Base-by-base conservation (phyloP, 2,888 invertebrate species). In the Mesochorus sp. region DNA sequence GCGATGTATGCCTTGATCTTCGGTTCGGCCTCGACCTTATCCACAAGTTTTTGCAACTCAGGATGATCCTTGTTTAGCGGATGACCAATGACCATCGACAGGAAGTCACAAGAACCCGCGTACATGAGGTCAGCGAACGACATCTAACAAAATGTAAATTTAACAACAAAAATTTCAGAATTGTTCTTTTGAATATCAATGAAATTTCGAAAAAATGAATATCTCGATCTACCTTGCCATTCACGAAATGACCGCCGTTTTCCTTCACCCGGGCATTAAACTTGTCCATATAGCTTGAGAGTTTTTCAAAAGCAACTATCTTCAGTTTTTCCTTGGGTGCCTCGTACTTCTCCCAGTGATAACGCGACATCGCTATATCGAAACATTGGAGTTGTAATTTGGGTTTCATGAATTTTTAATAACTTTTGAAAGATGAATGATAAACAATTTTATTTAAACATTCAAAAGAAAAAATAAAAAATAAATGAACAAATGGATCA, bases 81-180 rank as follows among this genome's bases (percentile, higher is more conserved):
- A 0, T 81, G 64, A 0, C 71, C 85, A 14, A 88, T 2, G 0
- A 86, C 67, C 10, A 66, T 57, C 28, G 89, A 89, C 37, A 92
- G 12, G 76, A 90, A 89, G 2, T 91, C 91, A 31, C 81, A 85
- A 49, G 90, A 79, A 0, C 91, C 91, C 0, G 91, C 84, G 71
- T 91, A 91, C 10, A 89, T 39, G 57, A 92, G 86, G 75, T 92
- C 92, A 0, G 87, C 91, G 91, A 92, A 92, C 0, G 92, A 91
- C n/a, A 92, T 75, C 92, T 92, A 86, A 14, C 86, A 88, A 71
- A 19, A 24, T 24, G 6, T 2, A 10, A 42, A 26, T n/a, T n/a
- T n/a, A 53, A 42, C 3, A 2, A 4, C n/a, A 53, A 2, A 28
- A 39, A 14, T 28, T 37, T 6, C 5, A 3, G 14, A 14, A n/a